Percentiles rank a stretch among this genome's conserved stretches.
Evolutionary conservation across 2,797 vertebrate species (phyloP).

Genomic region (Chelonia mydas): DNA sequence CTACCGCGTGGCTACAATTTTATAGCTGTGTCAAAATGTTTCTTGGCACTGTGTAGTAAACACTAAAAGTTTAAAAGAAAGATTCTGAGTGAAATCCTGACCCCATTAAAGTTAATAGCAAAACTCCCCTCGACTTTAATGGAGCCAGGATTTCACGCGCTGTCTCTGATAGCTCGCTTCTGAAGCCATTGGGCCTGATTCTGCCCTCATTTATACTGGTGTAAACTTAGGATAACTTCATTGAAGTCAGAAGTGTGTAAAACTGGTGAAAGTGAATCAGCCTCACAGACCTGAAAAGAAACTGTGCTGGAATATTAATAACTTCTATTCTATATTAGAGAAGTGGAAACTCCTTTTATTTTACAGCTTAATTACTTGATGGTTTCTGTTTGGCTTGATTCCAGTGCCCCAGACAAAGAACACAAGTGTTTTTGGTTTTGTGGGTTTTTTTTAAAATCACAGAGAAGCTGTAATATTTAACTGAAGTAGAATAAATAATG

Average conservation of each 20-base stretch:
- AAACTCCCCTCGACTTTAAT: neutral
- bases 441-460: neutral
- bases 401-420: neutral
- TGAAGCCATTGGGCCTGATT: neutral
- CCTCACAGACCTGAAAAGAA: neutral
- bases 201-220: neutral
- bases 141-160: neutral
- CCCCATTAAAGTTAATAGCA: neutral
- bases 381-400: neutral
- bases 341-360: neutral
- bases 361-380: neutral
- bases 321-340: neutral
- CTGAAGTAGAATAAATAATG: neutral
- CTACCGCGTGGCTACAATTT: neutral
- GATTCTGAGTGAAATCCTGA: neutral
- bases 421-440: neutral
- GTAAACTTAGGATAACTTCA: neutral
- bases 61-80: neutral
- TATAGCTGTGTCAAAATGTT: neutral
- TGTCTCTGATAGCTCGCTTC: neutral
- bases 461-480: neutral
- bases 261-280: neutral
- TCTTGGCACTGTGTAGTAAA: neutral
- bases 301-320: neutral
- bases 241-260: neutral